These are phyloP conservation scores for Meleagris gallopavo DNA, from an alignment of 2,113 vertebrate genomes.

Conservation along the genomic window DNA sequence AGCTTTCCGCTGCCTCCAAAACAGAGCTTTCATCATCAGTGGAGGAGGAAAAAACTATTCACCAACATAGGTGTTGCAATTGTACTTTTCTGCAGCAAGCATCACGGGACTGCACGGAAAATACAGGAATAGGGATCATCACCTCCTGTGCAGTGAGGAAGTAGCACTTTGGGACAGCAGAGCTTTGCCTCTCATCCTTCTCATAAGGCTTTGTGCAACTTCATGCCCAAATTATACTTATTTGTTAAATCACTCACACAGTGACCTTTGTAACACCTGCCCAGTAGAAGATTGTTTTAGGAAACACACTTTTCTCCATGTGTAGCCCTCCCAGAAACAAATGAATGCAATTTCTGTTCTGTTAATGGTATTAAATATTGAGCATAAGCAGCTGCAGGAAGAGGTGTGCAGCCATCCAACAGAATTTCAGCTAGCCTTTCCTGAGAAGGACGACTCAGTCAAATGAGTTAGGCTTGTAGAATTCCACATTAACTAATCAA, in stretches of 20 bases:
- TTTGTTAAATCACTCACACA: neutral
- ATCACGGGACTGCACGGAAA: neutral
- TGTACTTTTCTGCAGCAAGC: neutral
- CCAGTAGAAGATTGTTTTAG: neutral
- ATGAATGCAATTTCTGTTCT: neutral
- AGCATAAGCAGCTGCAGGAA: neutral
- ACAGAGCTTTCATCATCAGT: neutral
- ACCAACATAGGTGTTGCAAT: neutral
- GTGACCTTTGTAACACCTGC: slow-evolving; percentile 20
- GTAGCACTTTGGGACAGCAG: neutral
- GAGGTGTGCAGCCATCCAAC: neutral
- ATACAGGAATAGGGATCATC: neutral
- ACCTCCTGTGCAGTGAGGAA: slow-evolving; percentile 9
- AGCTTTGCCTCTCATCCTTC: neutral
- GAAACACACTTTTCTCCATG: neutral
- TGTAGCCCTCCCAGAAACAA: neutral
- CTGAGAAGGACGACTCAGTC: neutral
- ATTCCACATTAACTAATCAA: neutral
- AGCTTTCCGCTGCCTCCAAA: neutral
- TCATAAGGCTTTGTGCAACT: neutral
- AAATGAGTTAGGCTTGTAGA: neutral
- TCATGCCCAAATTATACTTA: neutral
- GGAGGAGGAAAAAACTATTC: slow-evolving; percentile 1
- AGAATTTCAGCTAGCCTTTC: neutral
- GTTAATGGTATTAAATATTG: neutral